A percentile compares a stretch with the other conserved stretches of the same genome.
phyloP scores from a whole-genome alignment of 2,797 vertebrate species.

The Neosilurus mollespiculum region DNA sequence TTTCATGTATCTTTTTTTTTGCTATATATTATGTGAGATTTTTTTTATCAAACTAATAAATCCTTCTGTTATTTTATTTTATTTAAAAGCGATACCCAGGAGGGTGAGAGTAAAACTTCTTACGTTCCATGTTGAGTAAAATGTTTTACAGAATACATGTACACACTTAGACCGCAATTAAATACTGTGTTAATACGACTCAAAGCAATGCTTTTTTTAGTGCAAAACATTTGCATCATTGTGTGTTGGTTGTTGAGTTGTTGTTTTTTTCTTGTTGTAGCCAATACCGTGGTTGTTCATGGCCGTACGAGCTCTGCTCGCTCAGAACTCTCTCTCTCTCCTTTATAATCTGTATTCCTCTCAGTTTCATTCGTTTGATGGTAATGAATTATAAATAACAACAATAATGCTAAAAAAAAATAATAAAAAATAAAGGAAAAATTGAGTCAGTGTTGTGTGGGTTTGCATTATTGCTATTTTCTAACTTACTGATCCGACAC shows the following conservation, averaged over 20 bases:
- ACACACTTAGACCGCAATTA: conserved; percentile 59
- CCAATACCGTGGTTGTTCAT: conserved; percentile 66
- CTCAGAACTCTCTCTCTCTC: conserved; percentile 38
- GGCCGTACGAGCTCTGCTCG: conserved; percentile 57
- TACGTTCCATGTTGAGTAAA: conserved; percentile 3
- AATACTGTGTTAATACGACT: conserved; percentile 65
- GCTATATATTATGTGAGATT: background rate
- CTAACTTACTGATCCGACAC: background rate
- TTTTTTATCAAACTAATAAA: background rate
- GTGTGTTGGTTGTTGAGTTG: conserved; percentile 48
- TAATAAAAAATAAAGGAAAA: conserved; percentile 45
- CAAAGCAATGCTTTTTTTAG: conserved; percentile 66
- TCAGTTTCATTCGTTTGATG: conserved; percentile 72
- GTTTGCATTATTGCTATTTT: background rate
- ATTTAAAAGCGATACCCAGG: conserved; percentile 24
- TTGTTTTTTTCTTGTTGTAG: conserved; percentile 62
- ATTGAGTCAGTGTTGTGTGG: background rate
- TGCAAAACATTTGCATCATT: conserved; percentile 61
- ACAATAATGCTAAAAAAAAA: conserved; percentile 10
- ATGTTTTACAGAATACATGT: conserved; percentile 30
- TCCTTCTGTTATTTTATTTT: background rate
- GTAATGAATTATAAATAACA: conserved; percentile 60
- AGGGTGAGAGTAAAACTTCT: conserved; percentile 2
- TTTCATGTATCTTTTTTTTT: background rate
- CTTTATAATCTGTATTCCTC: conserved; percentile 60